phyloP scores from a whole-genome alignment of 2,888 invertebrate species.

The Sesamia inferens region DNA sequence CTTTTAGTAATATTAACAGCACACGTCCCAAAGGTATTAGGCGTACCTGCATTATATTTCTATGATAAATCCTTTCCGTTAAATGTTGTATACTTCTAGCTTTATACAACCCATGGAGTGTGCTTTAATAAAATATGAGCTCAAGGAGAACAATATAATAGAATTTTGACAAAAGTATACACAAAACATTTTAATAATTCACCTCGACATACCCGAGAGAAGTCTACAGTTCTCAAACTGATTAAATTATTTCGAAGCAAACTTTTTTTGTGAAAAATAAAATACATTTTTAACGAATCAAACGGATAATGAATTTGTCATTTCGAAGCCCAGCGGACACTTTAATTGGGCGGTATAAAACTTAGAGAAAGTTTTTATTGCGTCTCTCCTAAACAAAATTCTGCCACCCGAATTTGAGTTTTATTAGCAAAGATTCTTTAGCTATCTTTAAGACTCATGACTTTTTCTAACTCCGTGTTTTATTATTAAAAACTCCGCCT shows the following conservation, averaged over 20 bases:
- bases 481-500: conserved; percentile 72
- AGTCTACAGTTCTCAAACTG: conserved; percentile 35
- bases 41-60: too few species aligned
- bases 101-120: not conserved
- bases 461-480: conserved; percentile 69
- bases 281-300: conserved; percentile 69
- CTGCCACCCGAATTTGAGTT: conserved; percentile 71
- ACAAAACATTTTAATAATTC: conserved; percentile 55
- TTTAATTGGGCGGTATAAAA: conserved; percentile 78
- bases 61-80: too few species aligned
- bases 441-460: conserved; percentile 73
- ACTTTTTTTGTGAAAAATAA: conserved; percentile 54
- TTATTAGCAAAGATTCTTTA: conserved; percentile 68
- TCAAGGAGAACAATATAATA: conserved; percentile 21
- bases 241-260: conserved; percentile 54
- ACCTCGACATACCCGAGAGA: conserved; percentile 32
- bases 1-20: too few species aligned
- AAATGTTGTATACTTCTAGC: not conserved
- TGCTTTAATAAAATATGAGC: not conserved
- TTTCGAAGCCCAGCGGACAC: conserved; percentile 65
- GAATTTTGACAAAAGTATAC: conserved; percentile 25
- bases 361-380: conserved; percentile 75
- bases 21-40: too few species aligned
- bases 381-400: conserved; percentile 79
- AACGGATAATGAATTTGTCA: conserved; percentile 75